phyloP scores from a whole-genome alignment of 2,113 vertebrate genomes.

The Laticauda laticaudata region DNA sequence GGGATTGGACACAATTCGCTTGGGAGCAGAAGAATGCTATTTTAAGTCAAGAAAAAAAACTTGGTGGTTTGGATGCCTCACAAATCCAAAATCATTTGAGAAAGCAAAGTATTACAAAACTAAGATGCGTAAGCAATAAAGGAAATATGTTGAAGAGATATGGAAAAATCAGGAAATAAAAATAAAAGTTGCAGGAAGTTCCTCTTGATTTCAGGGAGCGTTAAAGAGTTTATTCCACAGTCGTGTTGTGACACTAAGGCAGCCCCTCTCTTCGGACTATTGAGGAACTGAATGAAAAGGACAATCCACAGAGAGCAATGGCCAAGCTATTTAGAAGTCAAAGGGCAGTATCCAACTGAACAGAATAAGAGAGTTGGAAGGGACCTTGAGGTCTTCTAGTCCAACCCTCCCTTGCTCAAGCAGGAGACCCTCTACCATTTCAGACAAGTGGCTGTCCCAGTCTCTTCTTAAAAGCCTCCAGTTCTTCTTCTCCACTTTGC shows the following conservation, averaged over 20 bases:
- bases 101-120: background rate
- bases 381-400: background rate
- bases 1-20: background rate
- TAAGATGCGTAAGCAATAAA: rapidly evolving
- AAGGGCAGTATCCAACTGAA: background rate
- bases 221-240: background rate
- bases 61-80: background rate
- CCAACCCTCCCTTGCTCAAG: background rate
- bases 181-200: background rate
- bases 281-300: no score
- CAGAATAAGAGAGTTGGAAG: background rate
- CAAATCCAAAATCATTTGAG: background rate
- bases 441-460: background rate
- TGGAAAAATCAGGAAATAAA: background rate
- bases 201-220: rapidly evolving
- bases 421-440: background rate
- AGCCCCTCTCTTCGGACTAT: background rate
- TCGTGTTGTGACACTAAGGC: background rate
- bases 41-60: background rate
- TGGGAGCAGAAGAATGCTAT: background rate
- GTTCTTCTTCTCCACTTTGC: background rate
- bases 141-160: background rate
- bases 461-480: background rate
- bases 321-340: background rate
- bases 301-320: background rate